A percentile compares a stretch with the other conserved stretches of the same genome.
Conservation (phyloP, 2,113 vertebrate species). For the Panthera uncia region DNA sequence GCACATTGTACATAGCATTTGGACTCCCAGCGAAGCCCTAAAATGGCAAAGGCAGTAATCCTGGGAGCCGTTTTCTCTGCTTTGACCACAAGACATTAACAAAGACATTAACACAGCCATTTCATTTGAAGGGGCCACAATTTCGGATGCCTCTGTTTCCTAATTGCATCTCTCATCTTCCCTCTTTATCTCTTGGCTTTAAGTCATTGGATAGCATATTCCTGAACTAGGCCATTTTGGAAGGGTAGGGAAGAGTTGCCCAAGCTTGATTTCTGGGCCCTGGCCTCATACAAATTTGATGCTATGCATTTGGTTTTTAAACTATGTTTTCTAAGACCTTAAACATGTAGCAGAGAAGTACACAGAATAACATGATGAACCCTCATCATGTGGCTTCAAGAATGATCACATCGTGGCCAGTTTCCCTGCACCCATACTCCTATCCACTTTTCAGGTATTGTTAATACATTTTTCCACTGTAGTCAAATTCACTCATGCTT, state of each 20-base stretch:
- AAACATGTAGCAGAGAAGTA: neutral
- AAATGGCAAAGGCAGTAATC: neutral
- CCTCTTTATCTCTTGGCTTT: slow-evolving; percentile 40
- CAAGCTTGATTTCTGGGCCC: neutral
- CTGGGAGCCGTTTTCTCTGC: slow-evolving; percentile 41
- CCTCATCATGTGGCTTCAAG: neutral
- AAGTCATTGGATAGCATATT: slow-evolving; percentile 9
- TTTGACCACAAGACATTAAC: slow-evolving; percentile 8
- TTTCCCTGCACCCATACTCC: neutral
- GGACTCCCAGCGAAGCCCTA: slow-evolving; percentile 47
- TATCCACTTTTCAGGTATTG: neutral
- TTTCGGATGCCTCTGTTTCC: slow-evolving; percentile 43
- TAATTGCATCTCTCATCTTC: slow-evolving; percentile 35
- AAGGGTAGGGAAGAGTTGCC: neutral
- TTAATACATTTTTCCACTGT: neutral
- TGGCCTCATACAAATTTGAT: neutral
- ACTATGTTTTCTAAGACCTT: neutral
- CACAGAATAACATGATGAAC: neutral
- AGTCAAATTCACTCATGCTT: neutral
- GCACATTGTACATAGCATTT: neutral
- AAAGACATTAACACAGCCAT: slow-evolving; percentile 43
- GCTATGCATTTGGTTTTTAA: neutral
- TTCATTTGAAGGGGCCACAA: neutral
- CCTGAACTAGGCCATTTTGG: slow-evolving; percentile 43
- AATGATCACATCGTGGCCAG: neutral